phyloP scores from a whole-genome alignment of 2,113 vertebrate species.

The Typhlomys cinereus region DNA sequence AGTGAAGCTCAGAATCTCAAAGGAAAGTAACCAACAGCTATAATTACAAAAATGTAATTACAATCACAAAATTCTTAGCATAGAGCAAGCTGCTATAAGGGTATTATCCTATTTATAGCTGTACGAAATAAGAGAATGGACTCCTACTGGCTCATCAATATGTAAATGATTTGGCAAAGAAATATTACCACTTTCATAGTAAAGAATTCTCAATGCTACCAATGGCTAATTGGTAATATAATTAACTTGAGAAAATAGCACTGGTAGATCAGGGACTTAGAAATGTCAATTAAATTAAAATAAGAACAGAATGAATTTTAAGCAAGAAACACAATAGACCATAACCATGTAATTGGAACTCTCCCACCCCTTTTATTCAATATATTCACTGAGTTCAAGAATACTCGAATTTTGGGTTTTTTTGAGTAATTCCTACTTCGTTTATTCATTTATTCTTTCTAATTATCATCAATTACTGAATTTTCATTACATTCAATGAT shows the following conservation, averaged over 20 bases:
- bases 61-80: neutral
- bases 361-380: neutral
- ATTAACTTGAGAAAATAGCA: constrained; percentile 23
- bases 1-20: neutral
- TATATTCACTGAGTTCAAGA: neutral
- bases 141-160: neutral
- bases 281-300: neutral
- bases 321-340: neutral
- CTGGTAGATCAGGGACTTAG: neutral
- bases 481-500: neutral
- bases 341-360: neutral
- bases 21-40: neutral
- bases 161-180: constrained; percentile 4
- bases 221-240: neutral
- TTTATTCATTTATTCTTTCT: neutral
- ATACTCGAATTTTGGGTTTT: neutral
- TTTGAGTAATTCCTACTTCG: neutral
- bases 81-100: neutral
- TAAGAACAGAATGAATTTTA: neutral
- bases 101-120: neutral
- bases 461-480: neutral
- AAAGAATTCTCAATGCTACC: neutral
- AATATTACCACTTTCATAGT: neutral
- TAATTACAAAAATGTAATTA: constrained; percentile 1
- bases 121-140: neutral